Conservation (phyloP, 2,888 invertebrate species). For the Drosophila vallismaia region DNA sequence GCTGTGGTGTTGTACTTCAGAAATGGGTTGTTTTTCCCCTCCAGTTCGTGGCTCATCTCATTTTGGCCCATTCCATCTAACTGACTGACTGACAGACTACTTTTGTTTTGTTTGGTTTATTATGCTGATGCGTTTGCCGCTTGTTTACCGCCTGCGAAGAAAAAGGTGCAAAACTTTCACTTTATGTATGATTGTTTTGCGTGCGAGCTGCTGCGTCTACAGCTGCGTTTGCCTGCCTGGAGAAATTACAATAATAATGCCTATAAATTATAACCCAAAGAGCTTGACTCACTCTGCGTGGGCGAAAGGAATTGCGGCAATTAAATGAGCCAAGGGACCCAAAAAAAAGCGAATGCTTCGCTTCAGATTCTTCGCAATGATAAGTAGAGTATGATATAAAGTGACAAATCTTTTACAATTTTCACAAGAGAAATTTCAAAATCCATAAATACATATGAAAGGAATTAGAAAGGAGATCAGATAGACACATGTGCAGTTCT, state of each 20-base stretch:
- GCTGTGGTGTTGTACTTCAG: constrained; percentile 29
- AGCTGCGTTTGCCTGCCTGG: constrained; percentile 44
- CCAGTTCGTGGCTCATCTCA: constrained; percentile 63
- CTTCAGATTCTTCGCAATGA: constrained; percentile 39
- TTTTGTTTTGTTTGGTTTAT: constrained; percentile 43
- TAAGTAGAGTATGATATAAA: constrained; percentile 12
- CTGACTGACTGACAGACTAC: constrained; percentile 65
- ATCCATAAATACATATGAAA: background rate
- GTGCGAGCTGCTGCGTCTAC: constrained; percentile 50
- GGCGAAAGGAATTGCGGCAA: constrained; percentile 62
- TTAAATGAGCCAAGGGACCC: constrained; percentile 58
- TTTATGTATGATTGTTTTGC: constrained; percentile 71
- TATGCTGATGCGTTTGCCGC: constrained; percentile 60
- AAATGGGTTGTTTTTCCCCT: constrained; percentile 46
- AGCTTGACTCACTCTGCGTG: constrained; percentile 56
- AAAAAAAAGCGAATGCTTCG: constrained; percentile 22
- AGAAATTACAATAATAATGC: constrained; percentile 79
- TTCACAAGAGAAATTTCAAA: constrained; percentile 20
- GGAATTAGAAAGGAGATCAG: background rate
- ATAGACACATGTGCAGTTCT: background rate
- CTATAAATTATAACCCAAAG: constrained; percentile 65
- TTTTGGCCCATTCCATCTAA: constrained; percentile 29
- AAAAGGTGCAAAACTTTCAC: constrained; percentile 80
- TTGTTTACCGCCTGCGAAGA: constrained; percentile 28
- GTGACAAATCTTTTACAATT: constrained; percentile 30